Conservation (phyloP, 2,888 invertebrate genomes). For the Papilio protenor region DNA sequence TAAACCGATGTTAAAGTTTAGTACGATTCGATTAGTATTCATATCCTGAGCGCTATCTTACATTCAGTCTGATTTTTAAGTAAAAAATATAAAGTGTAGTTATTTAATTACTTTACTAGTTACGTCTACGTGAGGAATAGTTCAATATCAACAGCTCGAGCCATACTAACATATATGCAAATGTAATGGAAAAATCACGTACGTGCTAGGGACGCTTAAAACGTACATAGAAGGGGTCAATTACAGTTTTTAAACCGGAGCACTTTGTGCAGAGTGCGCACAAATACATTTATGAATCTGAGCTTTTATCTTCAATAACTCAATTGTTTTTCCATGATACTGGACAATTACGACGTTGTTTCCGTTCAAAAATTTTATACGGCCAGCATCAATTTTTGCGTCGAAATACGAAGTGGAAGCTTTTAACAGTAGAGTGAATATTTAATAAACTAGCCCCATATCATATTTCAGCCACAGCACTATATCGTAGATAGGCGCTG, state of each 20-base stretch:
- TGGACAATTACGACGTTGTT: not conserved
- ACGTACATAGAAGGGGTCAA: not conserved
- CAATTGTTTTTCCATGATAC: not conserved
- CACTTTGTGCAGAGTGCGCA: not conserved
- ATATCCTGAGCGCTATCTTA: no score
- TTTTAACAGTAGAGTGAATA: not conserved
- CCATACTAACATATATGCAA: not conserved
- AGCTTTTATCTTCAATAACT: not conserved
- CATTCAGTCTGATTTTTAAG: no score
- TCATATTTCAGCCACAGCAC: not conserved
- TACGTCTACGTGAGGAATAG: not conserved
- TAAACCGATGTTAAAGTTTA: no score
- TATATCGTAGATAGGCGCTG: not conserved
- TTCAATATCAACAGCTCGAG: no score
- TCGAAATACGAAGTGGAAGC: not conserved
- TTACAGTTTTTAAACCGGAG: not conserved
- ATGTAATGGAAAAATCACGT: not conserved
- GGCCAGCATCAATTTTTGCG: no score
- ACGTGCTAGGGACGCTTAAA: not conserved
- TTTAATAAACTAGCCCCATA: not conserved
- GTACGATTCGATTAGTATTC: no score
- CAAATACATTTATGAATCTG: not conserved
- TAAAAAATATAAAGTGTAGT: no score
- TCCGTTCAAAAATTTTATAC: no score
- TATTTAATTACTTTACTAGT: not conserved